Evolutionary conservation across 1,140 invertebrate genomes (phyloP), one percentile per base, ranked within the genome.

Genomic region (Scaptomyza hsui): DNA sequence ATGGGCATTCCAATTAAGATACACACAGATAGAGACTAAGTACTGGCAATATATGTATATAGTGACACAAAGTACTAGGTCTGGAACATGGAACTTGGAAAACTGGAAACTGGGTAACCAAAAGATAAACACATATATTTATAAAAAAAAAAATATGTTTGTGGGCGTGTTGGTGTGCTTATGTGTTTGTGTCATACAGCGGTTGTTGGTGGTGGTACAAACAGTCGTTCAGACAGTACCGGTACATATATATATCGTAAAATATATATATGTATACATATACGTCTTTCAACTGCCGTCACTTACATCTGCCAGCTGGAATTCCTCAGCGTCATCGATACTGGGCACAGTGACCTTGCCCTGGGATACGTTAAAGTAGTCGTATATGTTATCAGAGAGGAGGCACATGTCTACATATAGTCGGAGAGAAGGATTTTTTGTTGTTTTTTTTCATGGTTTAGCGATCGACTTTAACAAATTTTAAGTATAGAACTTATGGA

Each of bases 251-350:
- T 24, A 53, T 59, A 71, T 77, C 39, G 18, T 44, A 57, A 55
- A 24, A 55, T 32, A 13, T 45, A 24, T 77, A 9, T 64, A 21
- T 47, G 39, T 52, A 55, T 44, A 63, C 16, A 47, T 29, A 47
- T 57, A 15, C 51, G 32, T 47, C 48, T 18, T 63, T 41, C 49
- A 55, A 51, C 37, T 81, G 62, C 65, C 70, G 72, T 63, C 81
- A 94, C 93, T 94, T 94, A 94, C 93, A 91, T 94, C 98, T 80
- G 98, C 98, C 79, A 97, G 92, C 76, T 90, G 83, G 94, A 96
- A 97, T 95, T 99, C 99, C 93, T 99, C 98, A 86, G 94, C 95
- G 92, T 99, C 99, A 94, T 99, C 98, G 68, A 99, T 96, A 92
- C 95, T 95, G 85, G 98, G 97, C 92, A 99, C 98, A 78, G 96